Percentiles rank a stretch among this genome's conserved stretches.
phyloP scores from a whole-genome alignment of 2,888 invertebrate genomes.

The Synanthedon vespiformis region DNA sequence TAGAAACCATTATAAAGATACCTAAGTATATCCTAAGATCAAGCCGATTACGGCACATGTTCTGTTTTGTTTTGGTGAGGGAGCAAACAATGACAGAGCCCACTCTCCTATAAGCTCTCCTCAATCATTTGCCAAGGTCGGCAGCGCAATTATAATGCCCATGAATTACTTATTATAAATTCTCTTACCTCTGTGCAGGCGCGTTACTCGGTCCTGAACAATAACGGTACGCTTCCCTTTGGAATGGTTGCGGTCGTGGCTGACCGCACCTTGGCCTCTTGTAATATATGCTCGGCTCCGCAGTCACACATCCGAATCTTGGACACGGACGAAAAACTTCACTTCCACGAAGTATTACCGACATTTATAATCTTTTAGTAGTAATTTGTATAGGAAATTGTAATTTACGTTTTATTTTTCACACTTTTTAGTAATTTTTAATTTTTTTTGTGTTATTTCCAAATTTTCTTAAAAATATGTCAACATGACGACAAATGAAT shows the following conservation, averaged over 20 bases:
- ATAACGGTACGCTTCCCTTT: constrained; percentile 30
- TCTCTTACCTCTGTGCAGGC: constrained; percentile 21
- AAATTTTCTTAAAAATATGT: too few species aligned
- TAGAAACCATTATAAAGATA: too few species aligned
- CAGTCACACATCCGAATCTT: constrained; percentile 42
- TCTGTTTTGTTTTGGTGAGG: too few species aligned
- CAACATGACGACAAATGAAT: too few species aligned
- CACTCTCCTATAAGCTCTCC: too few species aligned
- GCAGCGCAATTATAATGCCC: too few species aligned
- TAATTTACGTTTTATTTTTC: background rate
- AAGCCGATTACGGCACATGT: too few species aligned
- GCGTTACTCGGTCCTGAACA: constrained; percentile 41
- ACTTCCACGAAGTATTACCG: constrained; percentile 44
- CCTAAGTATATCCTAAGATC: too few species aligned
- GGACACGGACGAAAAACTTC: constrained; percentile 35
- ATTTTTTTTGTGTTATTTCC: constrained; percentile 7
- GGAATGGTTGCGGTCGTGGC: constrained; percentile 52
- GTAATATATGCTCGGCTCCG: constrained; percentile 50
- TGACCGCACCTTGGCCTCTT: constrained; percentile 54
- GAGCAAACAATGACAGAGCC: too few species aligned
- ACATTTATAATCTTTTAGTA: constrained; percentile 23
- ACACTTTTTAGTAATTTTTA: constrained; percentile 6
- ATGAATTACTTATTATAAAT: background rate
- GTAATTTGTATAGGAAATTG: constrained; percentile 3
- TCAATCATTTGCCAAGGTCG: too few species aligned